These are phyloP conservation scores for Cottoperca gobio DNA, from an alignment of 2,797 vertebrate species.

Conservation along the genomic window DNA sequence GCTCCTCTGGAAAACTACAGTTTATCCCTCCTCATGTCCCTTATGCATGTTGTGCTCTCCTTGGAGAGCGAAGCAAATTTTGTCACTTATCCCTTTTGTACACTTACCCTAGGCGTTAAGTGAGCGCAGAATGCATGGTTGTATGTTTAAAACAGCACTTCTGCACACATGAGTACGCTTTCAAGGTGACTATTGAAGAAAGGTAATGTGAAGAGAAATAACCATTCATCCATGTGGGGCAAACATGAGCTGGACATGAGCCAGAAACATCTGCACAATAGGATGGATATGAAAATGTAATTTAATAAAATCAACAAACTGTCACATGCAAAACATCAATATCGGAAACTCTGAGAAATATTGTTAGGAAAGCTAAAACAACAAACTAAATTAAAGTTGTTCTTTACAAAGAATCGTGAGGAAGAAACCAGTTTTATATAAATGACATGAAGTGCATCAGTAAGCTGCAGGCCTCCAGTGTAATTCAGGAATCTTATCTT, in stretches of 20 bases:
- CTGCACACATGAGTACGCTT: slow-evolving; percentile 8
- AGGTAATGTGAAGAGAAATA: slow-evolving; percentile 8
- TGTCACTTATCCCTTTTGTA: slow-evolving; percentile 18
- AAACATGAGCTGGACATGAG: too few species aligned
- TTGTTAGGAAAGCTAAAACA: background rate
- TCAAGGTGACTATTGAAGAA: slow-evolving; percentile 9
- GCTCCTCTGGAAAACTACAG: slow-evolving; percentile 9
- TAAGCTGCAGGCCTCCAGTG: slow-evolving; percentile 14
- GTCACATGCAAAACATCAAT: slow-evolving; percentile 8
- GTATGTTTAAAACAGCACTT: slow-evolving; percentile 5
- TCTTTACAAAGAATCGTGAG: slow-evolving; percentile 10
- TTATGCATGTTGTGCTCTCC: slow-evolving; percentile 7
- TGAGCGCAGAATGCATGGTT: background rate
- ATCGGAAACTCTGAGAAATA: slow-evolving; percentile 4
- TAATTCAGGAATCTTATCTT: slow-evolving; percentile 42
- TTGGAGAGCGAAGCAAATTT: slow-evolving; percentile 38
- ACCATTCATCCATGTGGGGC: background rate
- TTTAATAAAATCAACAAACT: slow-evolving; percentile 18
- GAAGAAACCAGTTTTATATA: slow-evolving; percentile 7
- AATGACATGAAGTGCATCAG: slow-evolving; percentile 21
- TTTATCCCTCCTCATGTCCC: slow-evolving; percentile 29
- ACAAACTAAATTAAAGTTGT: slow-evolving; percentile 28
- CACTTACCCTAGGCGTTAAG: background rate
- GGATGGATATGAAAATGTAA: slow-evolving; percentile 28
- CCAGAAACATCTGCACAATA: background rate